These are phyloP conservation scores for Liparis tanakae DNA, from an alignment of 2,797 vertebrate species.

Conservation along the genomic window DNA sequence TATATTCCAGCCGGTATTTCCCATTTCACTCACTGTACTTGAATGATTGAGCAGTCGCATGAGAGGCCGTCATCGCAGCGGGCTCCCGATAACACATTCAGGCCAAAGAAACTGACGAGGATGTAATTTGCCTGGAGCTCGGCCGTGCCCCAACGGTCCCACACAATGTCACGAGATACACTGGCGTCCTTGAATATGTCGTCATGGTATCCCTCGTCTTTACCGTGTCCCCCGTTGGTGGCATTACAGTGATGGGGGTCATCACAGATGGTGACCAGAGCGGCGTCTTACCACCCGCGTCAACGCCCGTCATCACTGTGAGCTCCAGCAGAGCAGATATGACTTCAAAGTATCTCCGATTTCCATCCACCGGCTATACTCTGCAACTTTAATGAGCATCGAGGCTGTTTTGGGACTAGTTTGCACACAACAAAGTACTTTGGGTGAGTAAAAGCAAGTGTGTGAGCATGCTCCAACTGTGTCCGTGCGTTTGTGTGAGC, in stretches of 20 bases:
- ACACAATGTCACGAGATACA: conserved; percentile 71
- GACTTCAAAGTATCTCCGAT: conserved; percentile 45
- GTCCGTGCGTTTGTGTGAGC: conserved; percentile 8
- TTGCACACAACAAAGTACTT: conserved; percentile 45
- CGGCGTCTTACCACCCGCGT: conserved; percentile 22
- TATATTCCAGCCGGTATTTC: conserved; percentile 39
- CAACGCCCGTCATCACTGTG: conserved; percentile 22
- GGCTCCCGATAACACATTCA: conserved; percentile 64
- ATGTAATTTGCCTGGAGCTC: conserved; percentile 68
- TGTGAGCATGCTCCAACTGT: conserved; percentile 12
- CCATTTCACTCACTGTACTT: conserved; percentile 43
- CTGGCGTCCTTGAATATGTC: conserved; percentile 75
- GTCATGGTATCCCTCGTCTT: conserved; percentile 51
- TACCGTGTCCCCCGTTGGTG: conserved; percentile 31
- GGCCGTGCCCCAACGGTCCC: conserved; percentile 69
- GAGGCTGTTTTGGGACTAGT: conserved; percentile 61
- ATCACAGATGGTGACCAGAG: conserved; percentile 50
- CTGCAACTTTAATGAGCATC: conserved; percentile 67
- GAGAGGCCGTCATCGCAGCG: conserved; percentile 48
- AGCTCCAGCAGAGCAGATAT: conserved; percentile 32
- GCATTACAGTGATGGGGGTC: conserved; percentile 30
- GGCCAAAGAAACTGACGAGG: conserved; percentile 73
- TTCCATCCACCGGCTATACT: conserved; percentile 46
- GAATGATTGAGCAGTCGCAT: conserved; percentile 61
- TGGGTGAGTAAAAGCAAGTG: conserved; percentile 58